These are phyloP conservation scores for Phalanger gymnotis DNA, from an alignment of 2,797 vertebrate genomes.

Conservation along the genomic window DNA sequence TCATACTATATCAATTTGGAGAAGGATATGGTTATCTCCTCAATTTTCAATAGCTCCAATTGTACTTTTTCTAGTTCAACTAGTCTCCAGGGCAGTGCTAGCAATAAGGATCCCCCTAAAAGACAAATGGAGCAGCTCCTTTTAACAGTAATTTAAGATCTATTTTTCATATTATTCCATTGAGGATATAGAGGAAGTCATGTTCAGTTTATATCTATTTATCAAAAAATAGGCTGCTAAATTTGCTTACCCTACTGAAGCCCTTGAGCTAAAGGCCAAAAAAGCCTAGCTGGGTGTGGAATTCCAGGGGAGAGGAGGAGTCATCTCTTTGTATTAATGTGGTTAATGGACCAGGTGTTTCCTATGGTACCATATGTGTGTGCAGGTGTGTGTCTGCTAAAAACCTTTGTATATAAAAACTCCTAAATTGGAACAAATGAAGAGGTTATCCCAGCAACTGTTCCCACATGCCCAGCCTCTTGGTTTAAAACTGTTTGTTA, in stretches of 20 bases:
- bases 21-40: background rate
- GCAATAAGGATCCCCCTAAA: background rate
- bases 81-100: fast-evolving
- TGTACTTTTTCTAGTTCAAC: background rate
- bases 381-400: background rate
- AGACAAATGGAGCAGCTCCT: background rate
- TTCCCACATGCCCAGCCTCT: fast-evolving
- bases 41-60: fast-evolving
- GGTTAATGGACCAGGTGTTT: background rate
- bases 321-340: fast-evolving
- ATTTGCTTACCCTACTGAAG: fast-evolving
- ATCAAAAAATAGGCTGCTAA: background rate
- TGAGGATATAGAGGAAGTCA: fast-evolving
- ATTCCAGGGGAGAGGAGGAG: background rate
- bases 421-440: background rate
- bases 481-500: fast-evolving
- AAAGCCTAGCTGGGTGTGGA: background rate
- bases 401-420: background rate
- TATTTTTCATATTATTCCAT: background rate
- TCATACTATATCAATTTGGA: background rate
- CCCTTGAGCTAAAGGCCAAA: background rate
- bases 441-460: background rate
- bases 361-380: background rate
- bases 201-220: fast-evolving
- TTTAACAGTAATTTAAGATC: fast-evolving